Evolutionary conservation across 2,888 invertebrate species (phyloP).

Genomic region (Calameuta idolon): DNA sequence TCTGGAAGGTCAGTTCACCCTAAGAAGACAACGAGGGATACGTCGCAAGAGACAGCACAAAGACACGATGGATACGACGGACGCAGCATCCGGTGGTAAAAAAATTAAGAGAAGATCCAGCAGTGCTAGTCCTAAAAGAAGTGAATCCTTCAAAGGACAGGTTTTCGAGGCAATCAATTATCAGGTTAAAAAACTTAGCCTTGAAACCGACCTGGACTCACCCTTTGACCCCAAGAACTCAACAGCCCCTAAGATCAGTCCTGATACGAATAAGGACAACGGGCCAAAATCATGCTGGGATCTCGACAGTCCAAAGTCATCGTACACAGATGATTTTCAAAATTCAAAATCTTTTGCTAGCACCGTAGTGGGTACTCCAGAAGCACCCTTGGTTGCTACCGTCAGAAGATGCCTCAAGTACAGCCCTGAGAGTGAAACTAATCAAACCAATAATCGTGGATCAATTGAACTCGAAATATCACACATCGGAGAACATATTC

Average conservation of each 20-base stretch:
- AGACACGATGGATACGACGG: constrained; percentile 27
- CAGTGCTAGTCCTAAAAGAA: constrained; percentile 42
- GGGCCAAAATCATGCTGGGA: constrained; percentile 48
- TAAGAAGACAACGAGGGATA: constrained; percentile 61
- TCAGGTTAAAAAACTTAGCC: constrained; percentile 55
- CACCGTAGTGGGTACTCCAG: constrained; percentile 56
- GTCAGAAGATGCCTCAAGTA: constrained; percentile 63
- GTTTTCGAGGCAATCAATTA: constrained; percentile 57
- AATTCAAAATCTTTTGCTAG: constrained; percentile 58
- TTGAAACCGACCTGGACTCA: constrained; percentile 61
- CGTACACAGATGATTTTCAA: constrained; percentile 55
- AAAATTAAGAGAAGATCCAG: constrained; percentile 41
- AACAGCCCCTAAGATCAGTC: constrained; percentile 30
- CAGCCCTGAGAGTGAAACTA: constrained; percentile 54
- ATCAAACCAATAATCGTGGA: constrained; percentile 56
- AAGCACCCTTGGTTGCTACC: constrained; percentile 61
- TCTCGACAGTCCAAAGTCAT: constrained; percentile 59
- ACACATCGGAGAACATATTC: constrained; percentile 72
- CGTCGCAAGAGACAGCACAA: constrained; percentile 57
- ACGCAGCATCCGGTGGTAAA: constrained; percentile 41
- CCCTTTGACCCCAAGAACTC: constrained; percentile 32
- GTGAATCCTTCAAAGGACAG: not conserved
- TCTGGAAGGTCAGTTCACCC: constrained; percentile 58
- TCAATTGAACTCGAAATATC: constrained; percentile 76
- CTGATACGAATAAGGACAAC: constrained; percentile 38